These are phyloP conservation scores for Diabrotica virgifera DNA, from an alignment of 1,140 invertebrate genomes.

Conservation along the genomic window DNA sequence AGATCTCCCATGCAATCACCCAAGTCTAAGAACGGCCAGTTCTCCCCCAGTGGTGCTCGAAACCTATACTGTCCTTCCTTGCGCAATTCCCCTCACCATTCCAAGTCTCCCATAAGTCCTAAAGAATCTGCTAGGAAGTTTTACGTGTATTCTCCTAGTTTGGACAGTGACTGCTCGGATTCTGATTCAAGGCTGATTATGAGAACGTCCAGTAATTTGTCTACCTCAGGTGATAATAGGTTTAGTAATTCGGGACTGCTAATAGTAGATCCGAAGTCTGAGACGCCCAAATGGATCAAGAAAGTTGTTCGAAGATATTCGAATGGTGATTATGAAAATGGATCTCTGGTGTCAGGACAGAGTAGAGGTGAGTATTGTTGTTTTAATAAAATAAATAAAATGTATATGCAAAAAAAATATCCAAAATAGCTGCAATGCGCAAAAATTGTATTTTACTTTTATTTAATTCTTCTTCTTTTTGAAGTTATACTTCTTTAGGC, in stretches of 20 bases:
- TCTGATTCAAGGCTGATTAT: conserved; percentile 44
- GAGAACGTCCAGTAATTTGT: conserved; percentile 33
- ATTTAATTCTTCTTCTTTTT: too few species aligned
- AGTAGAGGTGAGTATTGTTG: conserved; percentile 48
- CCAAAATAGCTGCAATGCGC: too few species aligned
- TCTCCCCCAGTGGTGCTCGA: conserved; percentile 39
- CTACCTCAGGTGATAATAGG: conserved; percentile 28
- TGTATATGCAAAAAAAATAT: too few species aligned
- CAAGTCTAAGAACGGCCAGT: conserved; percentile 43
- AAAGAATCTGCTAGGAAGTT: conserved; percentile 44
- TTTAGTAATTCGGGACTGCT: conserved; percentile 38
- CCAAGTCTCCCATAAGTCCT: conserved; percentile 46
- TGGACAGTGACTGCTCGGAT: conserved; percentile 47
- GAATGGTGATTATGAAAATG: conserved; percentile 47
- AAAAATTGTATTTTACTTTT: too few species aligned
- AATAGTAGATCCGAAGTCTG: conserved; percentile 43
- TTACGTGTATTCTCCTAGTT: conserved; percentile 45
- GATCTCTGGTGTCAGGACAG: conserved; percentile 45
- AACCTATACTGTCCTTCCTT: conserved; percentile 44
- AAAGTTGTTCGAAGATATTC: conserved; percentile 46
- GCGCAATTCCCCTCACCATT: conserved; percentile 43
- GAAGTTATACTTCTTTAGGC: too few species aligned
- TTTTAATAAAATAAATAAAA: too few species aligned
- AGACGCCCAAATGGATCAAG: conserved; percentile 45
- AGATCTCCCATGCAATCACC: conserved; percentile 47